Evolutionary conservation across 1,140 invertebrate species (phyloP).

Genomic region (Araneus ventricosus): DNA sequence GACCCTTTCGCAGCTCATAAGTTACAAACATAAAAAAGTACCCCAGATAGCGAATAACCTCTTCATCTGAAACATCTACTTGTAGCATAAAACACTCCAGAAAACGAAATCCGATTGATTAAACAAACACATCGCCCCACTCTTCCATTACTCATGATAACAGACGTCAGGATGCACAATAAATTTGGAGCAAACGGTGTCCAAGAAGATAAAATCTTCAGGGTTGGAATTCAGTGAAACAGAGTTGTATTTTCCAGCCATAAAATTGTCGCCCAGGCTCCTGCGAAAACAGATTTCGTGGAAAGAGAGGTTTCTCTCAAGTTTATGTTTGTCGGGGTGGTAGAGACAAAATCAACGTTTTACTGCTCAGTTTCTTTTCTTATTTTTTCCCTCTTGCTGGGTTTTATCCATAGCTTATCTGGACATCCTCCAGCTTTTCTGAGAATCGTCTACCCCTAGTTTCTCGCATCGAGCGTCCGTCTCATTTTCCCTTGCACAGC

Average conservation of each 20-base stretch:
- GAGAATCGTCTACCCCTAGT: neutral
- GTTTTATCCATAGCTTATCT: conserved; percentile 22
- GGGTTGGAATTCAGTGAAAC: conserved; percentile 1
- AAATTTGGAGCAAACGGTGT: conserved; percentile 24
- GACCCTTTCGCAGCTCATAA: neutral
- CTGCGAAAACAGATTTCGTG: conserved; percentile 43
- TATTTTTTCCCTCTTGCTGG: neutral
- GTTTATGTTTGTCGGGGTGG: conserved; percentile 3
- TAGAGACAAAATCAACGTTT: conserved; percentile 31
- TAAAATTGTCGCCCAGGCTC: conserved; percentile 45
- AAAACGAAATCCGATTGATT: conserved; percentile 6
- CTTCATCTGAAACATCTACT: neutral
- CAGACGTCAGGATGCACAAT: conserved; percentile 3
- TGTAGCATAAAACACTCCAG: neutral
- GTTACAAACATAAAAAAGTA: neutral
- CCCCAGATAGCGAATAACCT: neutral
- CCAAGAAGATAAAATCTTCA: conserved; percentile 28
- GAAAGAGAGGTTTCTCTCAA: conserved; percentile 2
- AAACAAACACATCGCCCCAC: conserved; percentile 3
- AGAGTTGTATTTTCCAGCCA: conserved; percentile 41
- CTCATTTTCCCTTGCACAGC: neutral
- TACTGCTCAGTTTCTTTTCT: neutral
- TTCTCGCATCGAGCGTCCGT: neutral
- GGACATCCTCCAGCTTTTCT: conserved; percentile 28
- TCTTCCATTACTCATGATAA: conserved; percentile 29